Base-by-base conservation (phyloP, 2,888 invertebrate genomes). In the Chelonus formosanus region DNA sequence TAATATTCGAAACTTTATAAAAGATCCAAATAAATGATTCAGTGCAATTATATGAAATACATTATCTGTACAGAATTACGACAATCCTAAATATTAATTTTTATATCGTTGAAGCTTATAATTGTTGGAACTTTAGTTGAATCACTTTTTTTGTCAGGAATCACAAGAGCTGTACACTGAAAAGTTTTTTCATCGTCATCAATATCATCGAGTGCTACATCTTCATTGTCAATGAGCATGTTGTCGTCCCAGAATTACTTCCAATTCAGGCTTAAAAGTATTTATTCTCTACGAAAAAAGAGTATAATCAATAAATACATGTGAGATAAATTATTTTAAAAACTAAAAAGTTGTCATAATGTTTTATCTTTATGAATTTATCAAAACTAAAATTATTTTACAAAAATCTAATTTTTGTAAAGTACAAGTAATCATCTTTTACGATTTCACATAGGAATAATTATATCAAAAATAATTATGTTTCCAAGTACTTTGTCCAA, bases 51-150 rank as follows among this genome's bases (percentile, higher is more conserved):
- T n/a, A n/a, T n/a, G n/a, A n/a, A n/a, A n/a, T n/a, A n/a, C n/a
- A n/a, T n/a, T n/a, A n/a, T n/a, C 86, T 97, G 97, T 6, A 96
- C 89, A 4, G 96, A 96, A 84, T 97, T 96, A 71, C 94, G 87
- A 78, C 95, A 95, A n/a, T 84, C 86, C 43, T 84, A 77, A 57
- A 80, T 83, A 20, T 88, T 88, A 77, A 85, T 85, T 50, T 86
- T 87, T 58, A 88, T 90, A 36, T 89, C 87, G 84, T 92, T 92
- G 7, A 70, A 64, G 61, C 73, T 75, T 0, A 64, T n/a, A 3
- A 67, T 4, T 5, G 55, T 7, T 8, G 40, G 62, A 36, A 43
- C 34, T 35, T 47, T 67, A 36, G 72, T 20, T 8, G 77, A 79
- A 8, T 73, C 61, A 52, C 76, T 75, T 3, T 52, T 76, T 54